Conservation (phyloP, 2,797 vertebrate genomes). For the Setipinna tenuifilis region DNA sequence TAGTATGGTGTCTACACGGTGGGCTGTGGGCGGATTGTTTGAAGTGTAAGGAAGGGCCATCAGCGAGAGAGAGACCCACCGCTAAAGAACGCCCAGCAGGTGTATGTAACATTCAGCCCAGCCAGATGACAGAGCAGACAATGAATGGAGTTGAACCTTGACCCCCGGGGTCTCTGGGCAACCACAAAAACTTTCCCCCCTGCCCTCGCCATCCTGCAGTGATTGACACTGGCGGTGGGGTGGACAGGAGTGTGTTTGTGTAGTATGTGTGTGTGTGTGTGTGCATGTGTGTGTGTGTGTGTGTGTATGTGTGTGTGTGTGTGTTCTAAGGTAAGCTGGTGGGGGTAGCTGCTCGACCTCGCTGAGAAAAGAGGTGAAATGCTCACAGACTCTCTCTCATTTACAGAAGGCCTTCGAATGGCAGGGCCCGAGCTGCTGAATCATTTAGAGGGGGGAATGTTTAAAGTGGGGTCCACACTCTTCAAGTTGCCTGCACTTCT, state of each 20-base stretch:
- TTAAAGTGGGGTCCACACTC: constrained; percentile 48
- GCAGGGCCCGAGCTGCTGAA: constrained; percentile 34
- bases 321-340: neutral
- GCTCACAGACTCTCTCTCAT: neutral
- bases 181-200: constrained; percentile 38
- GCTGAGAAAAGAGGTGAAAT: neutral
- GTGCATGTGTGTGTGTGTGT: neutral
- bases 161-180: constrained; percentile 34
- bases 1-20: neutral
- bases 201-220: constrained; percentile 19
- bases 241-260: neutral
- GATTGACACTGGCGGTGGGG: constrained; percentile 28
- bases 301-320: neutral
- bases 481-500: constrained; percentile 42
- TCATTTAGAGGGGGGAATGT: constrained; percentile 42
- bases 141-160: constrained; percentile 37
- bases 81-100: constrained; percentile 44
- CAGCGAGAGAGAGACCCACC: constrained; percentile 37
- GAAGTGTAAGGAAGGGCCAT: no score
- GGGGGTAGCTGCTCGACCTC: neutral
- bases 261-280: neutral
- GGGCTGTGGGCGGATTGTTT: neutral
- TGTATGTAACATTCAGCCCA: constrained; percentile 33
- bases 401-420: no score
- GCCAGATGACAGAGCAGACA: constrained; percentile 41